Conservation (phyloP, 2,888 invertebrate genomes). For the Noctua janthina region DNA sequence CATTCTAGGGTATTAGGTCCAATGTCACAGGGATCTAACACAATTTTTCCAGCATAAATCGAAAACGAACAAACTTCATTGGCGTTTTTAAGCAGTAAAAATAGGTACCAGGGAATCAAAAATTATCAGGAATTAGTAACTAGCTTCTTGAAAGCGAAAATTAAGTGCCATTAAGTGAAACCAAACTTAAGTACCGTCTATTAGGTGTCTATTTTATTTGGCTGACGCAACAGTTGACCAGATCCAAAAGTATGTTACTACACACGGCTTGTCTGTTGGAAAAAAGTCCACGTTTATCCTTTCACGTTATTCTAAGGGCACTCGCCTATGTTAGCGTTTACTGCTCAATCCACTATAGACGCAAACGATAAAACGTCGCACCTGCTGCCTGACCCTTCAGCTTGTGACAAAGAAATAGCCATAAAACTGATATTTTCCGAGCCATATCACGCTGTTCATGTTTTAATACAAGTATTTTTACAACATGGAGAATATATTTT, state of each 20-base stretch:
- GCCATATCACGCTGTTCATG: slow-evolving; percentile 42
- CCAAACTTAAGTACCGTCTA: background rate
- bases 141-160: background rate
- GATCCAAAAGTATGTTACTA: background rate
- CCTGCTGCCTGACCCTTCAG: slow-evolving; percentile 43
- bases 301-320: background rate
- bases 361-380: slow-evolving; percentile 35
- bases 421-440: slow-evolving; percentile 41
- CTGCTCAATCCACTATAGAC: slow-evolving; percentile 35
- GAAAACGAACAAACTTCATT: background rate
- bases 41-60: background rate
- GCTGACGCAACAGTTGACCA: background rate
- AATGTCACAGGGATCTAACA: background rate
- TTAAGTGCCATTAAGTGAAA: background rate
- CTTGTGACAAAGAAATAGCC: slow-evolving; percentile 33
- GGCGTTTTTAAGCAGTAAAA: background rate
- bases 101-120: background rate
- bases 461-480: slow-evolving; percentile 37
- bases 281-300: background rate
- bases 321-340: slow-evolving; percentile 16
- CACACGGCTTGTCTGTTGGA: background rate
- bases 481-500: background rate
- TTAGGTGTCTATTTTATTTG: background rate
- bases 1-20: background rate
- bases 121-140: background rate